phyloP scores from a whole-genome alignment of 2,888 invertebrate genomes.

The Mycalesis mineus region DNA sequence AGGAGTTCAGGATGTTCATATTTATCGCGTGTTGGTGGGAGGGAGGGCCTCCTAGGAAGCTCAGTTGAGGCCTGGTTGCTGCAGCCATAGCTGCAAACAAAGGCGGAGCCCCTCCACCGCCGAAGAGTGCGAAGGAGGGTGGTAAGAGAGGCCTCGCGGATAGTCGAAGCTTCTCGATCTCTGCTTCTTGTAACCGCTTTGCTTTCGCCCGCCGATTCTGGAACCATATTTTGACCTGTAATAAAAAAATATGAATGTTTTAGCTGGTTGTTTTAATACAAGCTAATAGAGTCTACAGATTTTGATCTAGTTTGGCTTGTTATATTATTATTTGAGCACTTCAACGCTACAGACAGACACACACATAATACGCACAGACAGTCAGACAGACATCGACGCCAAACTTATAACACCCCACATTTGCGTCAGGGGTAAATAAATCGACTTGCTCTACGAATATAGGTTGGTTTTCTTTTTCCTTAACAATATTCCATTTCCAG shows the following conservation, averaged over 20 bases:
- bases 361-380: no score
- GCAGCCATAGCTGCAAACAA: conserved; percentile 82
- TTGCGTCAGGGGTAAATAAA: no score
- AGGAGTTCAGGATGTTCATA: conserved; percentile 76
- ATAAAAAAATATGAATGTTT: conserved; percentile 25
- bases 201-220: conserved; percentile 96
- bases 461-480: no score
- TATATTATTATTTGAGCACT: no score
- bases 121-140: conserved; percentile 84
- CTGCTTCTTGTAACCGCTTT: conserved; percentile 97
- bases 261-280: not conserved
- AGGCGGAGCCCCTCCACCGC: conserved; percentile 82
- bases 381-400: no score
- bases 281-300: no score
- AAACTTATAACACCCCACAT: no score
- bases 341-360: no score
- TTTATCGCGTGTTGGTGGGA: conserved; percentile 75
- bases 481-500: no score
- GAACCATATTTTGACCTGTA: conserved; percentile 94
- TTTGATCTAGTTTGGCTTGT: no score
- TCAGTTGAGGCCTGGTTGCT: conserved; percentile 80
- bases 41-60: conserved; percentile 78
- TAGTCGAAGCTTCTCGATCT: conserved; percentile 91
- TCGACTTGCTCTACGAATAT: no score
- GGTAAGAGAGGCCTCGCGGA: conserved; percentile 89